phyloP scores from a whole-genome alignment of 1,140 invertebrate genomes.

The Apocrypta bakeri region DNA sequence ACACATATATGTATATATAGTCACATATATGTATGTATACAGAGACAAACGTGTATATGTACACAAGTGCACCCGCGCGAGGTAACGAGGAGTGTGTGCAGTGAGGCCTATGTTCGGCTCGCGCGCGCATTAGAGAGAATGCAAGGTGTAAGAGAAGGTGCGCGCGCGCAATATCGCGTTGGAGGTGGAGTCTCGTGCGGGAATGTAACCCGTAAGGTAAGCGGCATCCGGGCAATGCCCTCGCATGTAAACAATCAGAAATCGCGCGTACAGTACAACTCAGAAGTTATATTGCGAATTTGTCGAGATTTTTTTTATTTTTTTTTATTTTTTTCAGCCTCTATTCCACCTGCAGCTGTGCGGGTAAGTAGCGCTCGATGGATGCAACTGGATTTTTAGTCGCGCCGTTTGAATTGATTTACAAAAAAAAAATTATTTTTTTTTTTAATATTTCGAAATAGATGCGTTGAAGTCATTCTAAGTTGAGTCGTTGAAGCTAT shows the following conservation, averaged over 20 bases:
- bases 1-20: neutral
- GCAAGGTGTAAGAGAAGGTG: constrained; percentile 39
- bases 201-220: constrained; percentile 69
- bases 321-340: neutral
- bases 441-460: too few species aligned
- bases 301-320: neutral
- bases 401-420: too few species aligned
- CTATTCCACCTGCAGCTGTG: too few species aligned
- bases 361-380: too few species aligned
- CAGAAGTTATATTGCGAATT: neutral
- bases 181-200: constrained; percentile 60
- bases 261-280: constrained; percentile 53
- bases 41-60: too few species aligned
- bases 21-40: too few species aligned
- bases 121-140: constrained; percentile 27
- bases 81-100: neutral
- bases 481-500: too few species aligned
- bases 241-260: constrained; percentile 73
- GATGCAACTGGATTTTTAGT: too few species aligned
- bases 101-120: neutral
- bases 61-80: too few species aligned
- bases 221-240: constrained; percentile 72
- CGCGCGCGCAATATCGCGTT: constrained; percentile 43
- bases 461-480: too few species aligned
- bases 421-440: too few species aligned